Evolutionary conservation across 2,888 invertebrate species (phyloP), one percentile per base, ranked within the genome.

Genomic region (Lithophane leautieri): DNA sequence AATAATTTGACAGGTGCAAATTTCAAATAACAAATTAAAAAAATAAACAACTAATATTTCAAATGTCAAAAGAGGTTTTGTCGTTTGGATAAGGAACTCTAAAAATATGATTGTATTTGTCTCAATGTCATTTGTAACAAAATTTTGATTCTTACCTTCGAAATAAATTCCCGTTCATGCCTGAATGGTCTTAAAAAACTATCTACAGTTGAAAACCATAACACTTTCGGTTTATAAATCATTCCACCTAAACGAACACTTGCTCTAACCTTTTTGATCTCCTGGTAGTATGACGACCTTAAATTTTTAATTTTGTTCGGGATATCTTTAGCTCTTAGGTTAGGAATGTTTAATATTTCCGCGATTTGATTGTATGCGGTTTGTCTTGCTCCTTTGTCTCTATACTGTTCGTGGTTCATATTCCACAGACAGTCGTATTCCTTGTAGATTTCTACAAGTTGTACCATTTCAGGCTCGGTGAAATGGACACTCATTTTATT

Each of bases 271-370:
- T 73, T 85, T 47, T 86, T 87, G 54, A 87, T 73, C 72, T 87
- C 87, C 47, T 88, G 88, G 72, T 85, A 83, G 72, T 87, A 87
- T 0, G 88, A 88, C 6, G 88, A 85, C 65, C 88, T 81, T 50
- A 87, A 65, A 67, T 87, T 85, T 73, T 87, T 87, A 4, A 87
- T 86, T 78, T 88, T 87, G 47, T 85, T 87, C 42, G 88, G 87
- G 50, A 87, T 81, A 72, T 86, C 81, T 69, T 69, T 84, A 11
- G 52, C 50, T 34, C 34, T 47, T 52, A 87, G 65, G 34, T 86
- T 84, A 60, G 79, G 82, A 16, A 87, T 83, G 40, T 87, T 83
- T n/a, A 88, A 60, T 65, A 72, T 78, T 69, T 81, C 52, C 11
- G 65, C 70, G n/a, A 88, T 88, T 73, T 86, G 56, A 47, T 78